Evolutionary conservation across 2,888 invertebrate genomes (phyloP), one percentile per base, ranked within the genome.

Genomic region (Acanthococcus lagerstroemiae): DNA sequence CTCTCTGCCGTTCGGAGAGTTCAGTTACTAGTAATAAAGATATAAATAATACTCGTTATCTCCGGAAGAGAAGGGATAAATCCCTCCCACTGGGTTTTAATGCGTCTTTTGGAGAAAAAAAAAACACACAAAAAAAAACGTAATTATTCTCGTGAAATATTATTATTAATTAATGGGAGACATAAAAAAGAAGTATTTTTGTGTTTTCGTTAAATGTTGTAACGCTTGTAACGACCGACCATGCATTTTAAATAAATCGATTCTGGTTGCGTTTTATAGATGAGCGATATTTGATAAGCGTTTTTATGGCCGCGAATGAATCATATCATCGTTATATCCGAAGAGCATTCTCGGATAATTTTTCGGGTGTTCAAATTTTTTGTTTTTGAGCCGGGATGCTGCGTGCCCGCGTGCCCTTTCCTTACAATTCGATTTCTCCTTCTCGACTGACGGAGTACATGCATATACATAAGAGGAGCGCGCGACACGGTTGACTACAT

Each of bases 31-130:
- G 60, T 60, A 60, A 60, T 60, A 60, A 60, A 60, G 60, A 60
- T 60, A 60, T 60, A 60, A 60, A 60, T 60, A 60, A 60, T 60
- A 60, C 60, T 60, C 60, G 60, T 60, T 60, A 60, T 60, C 60
- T 60, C 48, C 27, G 56, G 22, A 48, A 48, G 48, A 60, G 60
- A 60, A 60, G 60, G 60, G 60, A 60, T 60, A 26, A 60, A 60
- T 60, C 60, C 60, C 60, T 60, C 60, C 60, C 60, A 60, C 60
- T 60, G 60, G 60, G 60, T 60, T 60, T 60, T 60, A 60, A 60
- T 60, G 60, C 60, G 60, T 60, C 60, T 60, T 60, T 60, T 27
- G n/a, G n/a, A n/a, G n/a, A n/a, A n/a, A n/a, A n/a, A n/a, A n/a
- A n/a, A n/a, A n/a, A n/a, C n/a, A n/a, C n/a, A n/a, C n/a, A 57